Evolutionary conservation across 2,797 vertebrate species (phyloP).

Genomic region (Schizothorax lantsangensis): DNA sequence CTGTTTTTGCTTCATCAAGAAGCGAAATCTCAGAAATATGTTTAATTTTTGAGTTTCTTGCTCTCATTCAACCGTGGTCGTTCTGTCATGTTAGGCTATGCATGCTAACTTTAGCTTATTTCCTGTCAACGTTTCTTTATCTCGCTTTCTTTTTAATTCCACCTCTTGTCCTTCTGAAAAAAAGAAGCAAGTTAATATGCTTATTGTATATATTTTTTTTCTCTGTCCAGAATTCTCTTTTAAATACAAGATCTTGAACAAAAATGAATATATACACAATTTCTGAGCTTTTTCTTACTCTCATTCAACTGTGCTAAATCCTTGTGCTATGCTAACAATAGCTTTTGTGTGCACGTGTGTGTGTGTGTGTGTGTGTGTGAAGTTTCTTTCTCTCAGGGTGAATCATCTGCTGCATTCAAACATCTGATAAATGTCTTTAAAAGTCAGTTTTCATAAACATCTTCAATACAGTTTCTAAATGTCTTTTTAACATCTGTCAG

Average conservation of each 20-base stretch:
- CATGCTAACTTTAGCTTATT: constrained; percentile 7
- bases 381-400: neutral
- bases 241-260: neutral
- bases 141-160: constrained; percentile 12
- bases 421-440: neutral
- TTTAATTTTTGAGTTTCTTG: neutral
- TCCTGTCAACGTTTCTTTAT: neutral
- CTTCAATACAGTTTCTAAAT: neutral
- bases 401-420: neutral
- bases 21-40: neutral
- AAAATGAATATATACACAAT: neutral
- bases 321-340: neutral
- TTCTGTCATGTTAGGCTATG: constrained; percentile 15
- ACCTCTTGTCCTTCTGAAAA: constrained; percentile 6
- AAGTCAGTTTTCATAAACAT: neutral
- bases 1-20: neutral
- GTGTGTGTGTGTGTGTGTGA: too few relatives aligned
- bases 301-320: neutral
- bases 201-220: too few relatives aligned
- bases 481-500: neutral
- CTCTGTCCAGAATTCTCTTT: neutral
- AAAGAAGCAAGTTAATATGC: too few relatives aligned
- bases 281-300: neutral
- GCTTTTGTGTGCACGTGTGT: too few relatives aligned
- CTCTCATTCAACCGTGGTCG: neutral